Percentiles rank a stretch among this genome's conserved stretches.
These are phyloP conservation scores for Seira sanloemensis DNA, from an alignment of 2,888 invertebrate species.

Conservation along the genomic window DNA sequence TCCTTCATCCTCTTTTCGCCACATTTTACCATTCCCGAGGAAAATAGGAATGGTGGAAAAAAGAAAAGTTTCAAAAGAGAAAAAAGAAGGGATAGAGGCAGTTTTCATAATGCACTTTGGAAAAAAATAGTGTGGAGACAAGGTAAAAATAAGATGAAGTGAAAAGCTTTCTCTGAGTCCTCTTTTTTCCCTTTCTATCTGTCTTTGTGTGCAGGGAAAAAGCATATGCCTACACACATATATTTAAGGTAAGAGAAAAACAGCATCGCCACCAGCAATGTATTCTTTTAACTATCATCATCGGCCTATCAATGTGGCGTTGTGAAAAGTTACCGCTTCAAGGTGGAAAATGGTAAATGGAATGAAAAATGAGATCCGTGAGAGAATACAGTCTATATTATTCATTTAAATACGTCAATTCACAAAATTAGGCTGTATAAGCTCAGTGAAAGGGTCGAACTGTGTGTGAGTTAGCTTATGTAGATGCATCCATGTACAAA, in stretches of 20 bases:
- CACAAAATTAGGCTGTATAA: background rate
- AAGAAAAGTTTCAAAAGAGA: background rate
- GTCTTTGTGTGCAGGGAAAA: no score
- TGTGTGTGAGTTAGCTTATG: no score
- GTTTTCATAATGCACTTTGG: background rate
- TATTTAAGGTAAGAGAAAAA: background rate
- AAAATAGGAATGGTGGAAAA: background rate
- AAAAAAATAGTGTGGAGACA: conserved; percentile 3
- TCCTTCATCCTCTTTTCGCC: conserved; percentile 52
- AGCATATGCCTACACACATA: background rate
- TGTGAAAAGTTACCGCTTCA: background rate
- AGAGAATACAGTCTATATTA: background rate
- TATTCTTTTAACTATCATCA: conserved; percentile 4
- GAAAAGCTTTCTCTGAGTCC: background rate
- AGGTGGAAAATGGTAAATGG: conserved; percentile 1
- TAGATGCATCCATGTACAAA: no score
- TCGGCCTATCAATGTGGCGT: background rate
- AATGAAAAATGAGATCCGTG: conserved; percentile 1
- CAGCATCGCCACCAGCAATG: conserved; percentile 20
- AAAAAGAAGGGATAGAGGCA: background rate
- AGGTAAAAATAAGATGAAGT: conserved; percentile 28
- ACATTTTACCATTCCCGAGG: conserved; percentile 34
- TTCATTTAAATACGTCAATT: conserved; percentile 4
- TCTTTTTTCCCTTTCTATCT: background rate
- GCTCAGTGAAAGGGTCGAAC: background rate